phyloP scores from a whole-genome alignment of 2,113 vertebrate genomes.

The Phyllostomus discolor region DNA sequence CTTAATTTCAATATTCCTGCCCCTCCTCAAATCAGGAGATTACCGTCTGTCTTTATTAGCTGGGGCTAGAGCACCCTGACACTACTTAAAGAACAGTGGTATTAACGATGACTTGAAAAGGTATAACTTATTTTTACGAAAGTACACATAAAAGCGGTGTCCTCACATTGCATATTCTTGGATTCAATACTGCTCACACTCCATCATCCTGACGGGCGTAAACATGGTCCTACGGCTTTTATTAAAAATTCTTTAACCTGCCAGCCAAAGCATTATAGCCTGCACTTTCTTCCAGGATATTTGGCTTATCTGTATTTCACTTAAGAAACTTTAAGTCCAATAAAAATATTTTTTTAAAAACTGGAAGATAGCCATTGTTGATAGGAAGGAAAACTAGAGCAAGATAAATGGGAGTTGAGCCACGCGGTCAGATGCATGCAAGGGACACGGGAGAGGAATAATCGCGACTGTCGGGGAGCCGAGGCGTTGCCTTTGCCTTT shows the following conservation, averaged over 20 bases:
- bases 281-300: not conserved
- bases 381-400: not conserved
- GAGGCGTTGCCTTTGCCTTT: not conserved
- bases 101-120: not conserved
- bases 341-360: conserved; percentile 29
- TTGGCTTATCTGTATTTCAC: conserved; percentile 29
- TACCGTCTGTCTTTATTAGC: not conserved
- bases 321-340: conserved; percentile 1
- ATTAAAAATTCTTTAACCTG: conserved; percentile 31
- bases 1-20: not conserved
- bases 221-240: not conserved
- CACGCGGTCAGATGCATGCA: conserved; percentile 20
- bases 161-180: not conserved
- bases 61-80: not conserved
- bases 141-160: not conserved
- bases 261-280: not conserved
- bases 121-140: conserved; percentile 7
- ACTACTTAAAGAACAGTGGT: not conserved
- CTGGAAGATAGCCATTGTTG: conserved; percentile 10
- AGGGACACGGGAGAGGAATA: conserved; percentile 23
- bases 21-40: not conserved
- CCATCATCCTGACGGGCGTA: conserved; percentile 1
- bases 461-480: conserved; percentile 39
- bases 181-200: not conserved
- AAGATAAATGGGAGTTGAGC: conserved; percentile 50